Conservation (phyloP, 2,113 vertebrate species). For the Lepidothrix coronata region DNA sequence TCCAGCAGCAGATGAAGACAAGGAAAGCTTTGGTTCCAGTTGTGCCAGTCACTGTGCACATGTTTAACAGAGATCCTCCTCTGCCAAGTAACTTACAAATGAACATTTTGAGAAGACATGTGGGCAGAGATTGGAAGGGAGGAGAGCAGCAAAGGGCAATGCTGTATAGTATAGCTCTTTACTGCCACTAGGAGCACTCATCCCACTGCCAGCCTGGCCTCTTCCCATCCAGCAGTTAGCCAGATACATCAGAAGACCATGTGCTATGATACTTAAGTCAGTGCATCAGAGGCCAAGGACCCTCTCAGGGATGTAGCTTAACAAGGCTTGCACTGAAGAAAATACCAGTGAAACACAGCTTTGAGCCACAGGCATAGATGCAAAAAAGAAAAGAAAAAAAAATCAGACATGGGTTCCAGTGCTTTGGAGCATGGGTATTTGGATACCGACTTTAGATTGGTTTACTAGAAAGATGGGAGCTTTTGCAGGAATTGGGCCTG, state of each 20-base stretch:
- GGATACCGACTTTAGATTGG: not conserved
- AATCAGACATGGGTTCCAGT: not conserved
- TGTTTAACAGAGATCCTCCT: not conserved
- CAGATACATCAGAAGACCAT: not conserved
- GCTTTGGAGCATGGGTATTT: not conserved
- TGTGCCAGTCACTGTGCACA: not conserved
- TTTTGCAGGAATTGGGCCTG: not conserved
- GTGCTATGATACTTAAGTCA: not conserved
- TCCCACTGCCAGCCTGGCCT: not conserved
- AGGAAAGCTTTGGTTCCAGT: not conserved
- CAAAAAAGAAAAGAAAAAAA: not conserved
- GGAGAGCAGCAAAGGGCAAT: not conserved
- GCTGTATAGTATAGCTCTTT: not conserved
- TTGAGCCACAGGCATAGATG: not conserved
- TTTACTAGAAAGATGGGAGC: not conserved
- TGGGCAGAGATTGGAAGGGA: not conserved
- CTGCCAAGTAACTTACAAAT: not conserved
- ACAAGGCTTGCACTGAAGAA: not conserved
- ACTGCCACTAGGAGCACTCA: not conserved
- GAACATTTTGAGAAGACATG: not conserved
- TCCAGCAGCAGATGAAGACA: not conserved
- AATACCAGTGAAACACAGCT: not conserved
- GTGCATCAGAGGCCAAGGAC: not conserved
- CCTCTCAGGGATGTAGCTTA: not conserved
- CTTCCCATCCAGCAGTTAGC: not conserved